Percentiles rank a stretch among this genome's conserved stretches.
Evolutionary conservation across 2,113 vertebrate species (phyloP).

Genomic region (Pygoscelis antarcticus): DNA sequence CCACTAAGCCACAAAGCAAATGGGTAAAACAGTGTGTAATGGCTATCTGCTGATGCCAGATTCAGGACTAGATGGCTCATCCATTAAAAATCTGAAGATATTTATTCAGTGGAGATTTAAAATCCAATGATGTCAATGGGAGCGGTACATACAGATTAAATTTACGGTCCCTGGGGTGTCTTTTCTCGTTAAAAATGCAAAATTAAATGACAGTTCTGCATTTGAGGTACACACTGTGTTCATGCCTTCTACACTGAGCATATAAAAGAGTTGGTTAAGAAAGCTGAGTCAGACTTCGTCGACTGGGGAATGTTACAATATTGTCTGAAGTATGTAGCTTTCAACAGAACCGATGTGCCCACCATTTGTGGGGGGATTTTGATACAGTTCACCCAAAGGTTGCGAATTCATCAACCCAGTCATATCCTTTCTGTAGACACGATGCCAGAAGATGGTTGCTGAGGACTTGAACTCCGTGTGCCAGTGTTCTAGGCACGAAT

Average conservation of each 20-base stretch:
- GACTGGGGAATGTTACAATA: neutral
- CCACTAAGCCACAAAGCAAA: neutral
- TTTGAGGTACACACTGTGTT: neutral
- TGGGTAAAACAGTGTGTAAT: neutral
- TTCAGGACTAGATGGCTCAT: neutral
- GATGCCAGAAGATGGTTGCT: neutral
- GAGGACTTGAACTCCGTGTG: neutral
- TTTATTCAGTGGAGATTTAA: neutral
- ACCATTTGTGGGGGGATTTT: neutral
- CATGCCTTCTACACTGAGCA: neutral
- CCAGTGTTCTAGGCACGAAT: neutral
- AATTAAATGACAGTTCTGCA: conserved; percentile 17
- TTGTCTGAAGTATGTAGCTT: neutral
- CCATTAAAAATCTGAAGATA: neutral
- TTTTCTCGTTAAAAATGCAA: neutral
- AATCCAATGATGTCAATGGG: neutral
- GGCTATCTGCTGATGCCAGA: neutral
- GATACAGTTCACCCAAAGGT: neutral
- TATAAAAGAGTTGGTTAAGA: neutral
- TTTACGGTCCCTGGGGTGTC: neutral
- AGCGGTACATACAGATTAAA: neutral
- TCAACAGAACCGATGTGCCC: neutral
- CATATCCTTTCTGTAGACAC: neutral
- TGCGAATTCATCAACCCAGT: neutral
- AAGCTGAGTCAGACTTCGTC: neutral